Evolutionary conservation across 1,140 invertebrate genomes (phyloP), one percentile per base, ranked within the genome.

Genomic region (Drosophila simulans): DNA sequence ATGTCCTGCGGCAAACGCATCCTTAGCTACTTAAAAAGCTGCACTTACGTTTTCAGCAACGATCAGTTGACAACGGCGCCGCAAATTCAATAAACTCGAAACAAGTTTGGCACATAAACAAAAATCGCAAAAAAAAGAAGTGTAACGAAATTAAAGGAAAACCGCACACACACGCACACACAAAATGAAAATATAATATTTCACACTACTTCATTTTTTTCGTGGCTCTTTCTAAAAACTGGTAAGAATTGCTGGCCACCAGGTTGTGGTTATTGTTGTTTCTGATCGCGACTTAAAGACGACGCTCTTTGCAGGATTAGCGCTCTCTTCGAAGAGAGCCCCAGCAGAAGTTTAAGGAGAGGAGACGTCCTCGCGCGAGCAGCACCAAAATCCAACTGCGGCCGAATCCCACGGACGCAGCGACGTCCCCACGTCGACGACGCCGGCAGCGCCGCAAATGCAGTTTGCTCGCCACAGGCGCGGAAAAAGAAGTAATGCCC

Each of bases 101-200:
- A 86, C 82, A 88, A 82, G 82, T 86, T 86, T 86, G 79, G 79
- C 83, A 86, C 82, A 78, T 72, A 78, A 85, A 88, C 79, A 86
- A 88, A 86, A 86, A 88, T 78, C 55, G 59, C 22, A 56, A 84
- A 55, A 68, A 66, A 39, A 49, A 68, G 1, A 17, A 17, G 10
- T 15, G 59, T 15, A 11, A 31, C n/a, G 48, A 55, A 54, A 45
- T 13, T 40, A 42, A 62, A 57, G 35, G 40, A 31, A 12, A 68
- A 57, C 43, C 42, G 8, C 22, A 31, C 20, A 43, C 43, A 37
- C 31, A 39, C 31, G 40, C 46, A 27, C 59, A 46, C 76, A 53
- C 53, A 37, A 81, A 81, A 80, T 80, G 65, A 81, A 70, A 81
- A 77, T 80, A 69, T 77, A 74, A 77, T 78, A 70, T 85, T 78